A percentile compares a stretch with the other conserved stretches of the same genome.
These are phyloP conservation scores for Stichopus chloronotus DNA, from an alignment of 35 echinoderm and acorn worm genomes.

Conservation along the genomic window DNA sequence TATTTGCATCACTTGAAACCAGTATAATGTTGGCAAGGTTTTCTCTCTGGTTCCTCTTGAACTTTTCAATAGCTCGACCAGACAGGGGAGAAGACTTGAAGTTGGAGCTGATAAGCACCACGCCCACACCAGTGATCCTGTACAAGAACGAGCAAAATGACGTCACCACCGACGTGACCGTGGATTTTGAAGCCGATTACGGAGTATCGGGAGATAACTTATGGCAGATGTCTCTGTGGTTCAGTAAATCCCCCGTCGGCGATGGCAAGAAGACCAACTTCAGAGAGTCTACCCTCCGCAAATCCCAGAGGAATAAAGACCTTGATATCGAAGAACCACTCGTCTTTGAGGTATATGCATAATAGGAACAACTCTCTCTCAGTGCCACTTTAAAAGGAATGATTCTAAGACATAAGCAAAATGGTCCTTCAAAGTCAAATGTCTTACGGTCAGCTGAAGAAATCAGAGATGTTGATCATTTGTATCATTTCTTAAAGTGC, in stretches of 20 bases:
- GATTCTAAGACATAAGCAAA: no score
- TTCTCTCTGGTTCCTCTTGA: no score
- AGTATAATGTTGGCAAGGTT: no score
- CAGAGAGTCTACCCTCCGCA: conserved; percentile 7
- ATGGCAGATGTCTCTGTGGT: conserved; percentile 56
- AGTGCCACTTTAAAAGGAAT: no score
- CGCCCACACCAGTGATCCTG: background rate
- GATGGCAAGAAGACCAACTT: conserved; percentile 37
- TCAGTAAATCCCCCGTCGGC: conserved; percentile 34
- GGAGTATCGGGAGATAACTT: conserved; percentile 16
- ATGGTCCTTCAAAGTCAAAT: no score
- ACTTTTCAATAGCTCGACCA: background rate
- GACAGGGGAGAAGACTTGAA: background rate
- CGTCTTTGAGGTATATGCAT: conserved; percentile 17
- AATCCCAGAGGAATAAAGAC: background rate
- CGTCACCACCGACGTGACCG: conserved; percentile 14
- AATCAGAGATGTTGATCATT: no score
- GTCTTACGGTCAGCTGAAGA: no score
- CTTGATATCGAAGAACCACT: conserved; percentile 16
- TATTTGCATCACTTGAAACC: no score
- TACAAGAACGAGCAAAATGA: conserved; percentile 16
- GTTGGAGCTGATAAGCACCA: conserved; percentile 26
- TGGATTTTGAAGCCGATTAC: conserved; percentile 40
- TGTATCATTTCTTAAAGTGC: no score
- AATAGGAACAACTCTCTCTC: background rate